A percentile compares a stretch with the other conserved stretches of the same genome.
Conservation (phyloP, 1,140 invertebrate species). For the Drosophila varians region DNA sequence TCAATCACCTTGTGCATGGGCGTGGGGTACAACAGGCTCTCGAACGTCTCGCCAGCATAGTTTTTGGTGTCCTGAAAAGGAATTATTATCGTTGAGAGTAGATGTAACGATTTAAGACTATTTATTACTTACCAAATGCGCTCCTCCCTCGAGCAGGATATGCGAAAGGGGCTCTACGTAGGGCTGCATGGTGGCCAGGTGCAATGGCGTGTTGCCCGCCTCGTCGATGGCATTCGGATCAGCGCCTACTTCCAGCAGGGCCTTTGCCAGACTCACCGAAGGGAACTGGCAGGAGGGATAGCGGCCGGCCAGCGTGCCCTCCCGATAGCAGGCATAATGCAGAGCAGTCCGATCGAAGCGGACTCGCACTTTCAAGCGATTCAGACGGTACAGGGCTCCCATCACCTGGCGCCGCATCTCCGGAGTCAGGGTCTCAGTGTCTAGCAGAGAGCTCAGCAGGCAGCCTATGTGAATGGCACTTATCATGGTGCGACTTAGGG, state of each 20-base stretch:
- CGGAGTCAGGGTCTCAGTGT: constrained; percentile 84
- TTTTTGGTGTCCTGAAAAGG: constrained; percentile 89
- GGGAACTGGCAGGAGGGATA: constrained; percentile 92
- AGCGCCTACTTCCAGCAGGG: constrained; percentile 93
- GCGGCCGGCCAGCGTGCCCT: constrained; percentile 85
- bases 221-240: constrained; percentile 90
- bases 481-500: constrained; percentile 92
- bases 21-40: constrained; percentile 87
- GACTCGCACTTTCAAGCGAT: constrained; percentile 88
- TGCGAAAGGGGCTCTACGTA: constrained; percentile 88
- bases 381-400: constrained; percentile 88
- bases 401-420: constrained; percentile 86
- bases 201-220: constrained; percentile 87
- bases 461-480: constrained; percentile 93
- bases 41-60: constrained; percentile 90
- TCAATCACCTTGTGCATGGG: constrained; percentile 88
- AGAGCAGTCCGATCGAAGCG: constrained; percentile 90
- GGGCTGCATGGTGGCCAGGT: constrained; percentile 84
- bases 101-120: not conserved
- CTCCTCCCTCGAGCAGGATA: constrained; percentile 90
- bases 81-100: not conserved
- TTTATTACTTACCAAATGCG: constrained; percentile 87
- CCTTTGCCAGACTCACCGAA: constrained; percentile 88
- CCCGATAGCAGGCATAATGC: constrained; percentile 91
- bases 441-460: constrained; percentile 88